Conservation (phyloP, 2,888 invertebrate species). For the Nesidiocoris tenuis region DNA sequence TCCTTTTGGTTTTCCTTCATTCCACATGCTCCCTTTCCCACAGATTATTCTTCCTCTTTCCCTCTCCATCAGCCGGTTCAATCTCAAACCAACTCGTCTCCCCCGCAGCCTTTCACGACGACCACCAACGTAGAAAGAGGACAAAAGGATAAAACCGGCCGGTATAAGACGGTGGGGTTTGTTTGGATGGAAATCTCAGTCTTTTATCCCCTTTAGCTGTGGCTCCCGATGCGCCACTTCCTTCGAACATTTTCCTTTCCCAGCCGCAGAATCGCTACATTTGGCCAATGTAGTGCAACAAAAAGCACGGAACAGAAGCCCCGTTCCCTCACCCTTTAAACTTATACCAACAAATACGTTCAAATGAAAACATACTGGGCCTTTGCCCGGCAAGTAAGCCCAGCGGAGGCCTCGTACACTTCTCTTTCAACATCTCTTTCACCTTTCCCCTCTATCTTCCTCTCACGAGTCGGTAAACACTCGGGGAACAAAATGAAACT, state of each 20-base stretch:
- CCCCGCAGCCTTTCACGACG: slow-evolving; percentile 8
- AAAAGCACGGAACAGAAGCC: not conserved
- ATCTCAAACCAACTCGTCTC: not conserved
- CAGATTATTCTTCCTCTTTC: not conserved
- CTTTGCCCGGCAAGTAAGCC: not conserved
- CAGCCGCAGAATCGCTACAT: not conserved
- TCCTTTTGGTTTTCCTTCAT: not conserved
- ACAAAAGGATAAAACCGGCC: slow-evolving; percentile 32
- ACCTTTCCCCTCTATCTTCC: not conserved
- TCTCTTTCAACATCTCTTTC: not conserved
- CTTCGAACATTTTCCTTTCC: not conserved
- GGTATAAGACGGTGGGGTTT: slow-evolving; percentile 23
- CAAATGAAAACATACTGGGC: slow-evolving; percentile 34
- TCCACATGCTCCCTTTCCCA: not conserved
- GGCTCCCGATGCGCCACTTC: slow-evolving; percentile 5
- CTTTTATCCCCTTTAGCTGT: slow-evolving; percentile 22
- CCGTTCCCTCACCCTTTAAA: slow-evolving; percentile 10
- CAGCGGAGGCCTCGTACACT: not conserved
- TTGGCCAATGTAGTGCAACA: not conserved
- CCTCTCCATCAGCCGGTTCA: not conserved
- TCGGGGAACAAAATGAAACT: slow-evolving; percentile 13
- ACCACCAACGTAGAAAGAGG: too few relatives aligned
- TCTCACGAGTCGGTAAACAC: slow-evolving; percentile 10
- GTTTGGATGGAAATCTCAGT: slow-evolving; percentile 41
- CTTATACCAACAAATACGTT: slow-evolving; percentile 34